A percentile compares a stretch with the other conserved stretches of the same genome.
phyloP scores from a whole-genome alignment of 2,888 invertebrate species.

The Ganaspis brasiliensis region DNA sequence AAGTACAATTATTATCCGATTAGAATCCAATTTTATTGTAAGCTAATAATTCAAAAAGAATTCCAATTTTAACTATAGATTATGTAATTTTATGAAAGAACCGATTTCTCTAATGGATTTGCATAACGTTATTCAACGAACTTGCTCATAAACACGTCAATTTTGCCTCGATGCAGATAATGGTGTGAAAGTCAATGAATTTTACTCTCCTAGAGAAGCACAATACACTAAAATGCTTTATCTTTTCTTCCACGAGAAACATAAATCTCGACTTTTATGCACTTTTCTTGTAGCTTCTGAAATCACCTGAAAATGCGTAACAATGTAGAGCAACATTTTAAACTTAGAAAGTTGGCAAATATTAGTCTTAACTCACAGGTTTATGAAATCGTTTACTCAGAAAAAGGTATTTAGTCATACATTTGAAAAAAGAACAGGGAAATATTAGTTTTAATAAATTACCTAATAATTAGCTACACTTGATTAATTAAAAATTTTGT shows the following conservation, averaged over 20 bases:
- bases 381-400: no score
- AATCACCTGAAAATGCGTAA: not conserved
- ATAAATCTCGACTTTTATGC: not conserved
- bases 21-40: not conserved
- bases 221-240: slow-evolving; percentile 9
- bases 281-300: not conserved
- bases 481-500: no score
- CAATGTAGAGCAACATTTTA: not conserved
- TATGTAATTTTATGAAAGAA: slow-evolving; percentile 24
- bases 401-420: no score
- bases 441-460: no score
- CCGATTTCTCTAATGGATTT: slow-evolving; percentile 38
- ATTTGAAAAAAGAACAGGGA: no score
- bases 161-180: slow-evolving; percentile 28
- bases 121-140: slow-evolving; percentile 4
- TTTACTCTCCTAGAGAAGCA: slow-evolving; percentile 6
- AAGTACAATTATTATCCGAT: not conserved
- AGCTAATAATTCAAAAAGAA: slow-evolving; percentile 4
- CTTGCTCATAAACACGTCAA: slow-evolving; percentile 25
- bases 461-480: no score
- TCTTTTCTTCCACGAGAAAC: not conserved
- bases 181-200: slow-evolving; percentile 35
- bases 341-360: not conserved
- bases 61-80: not conserved
- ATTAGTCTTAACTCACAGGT: no score